These are phyloP conservation scores for Melanotaenia duboulayi DNA, from an alignment of 2,113 vertebrate species.

Conservation along the genomic window DNA sequence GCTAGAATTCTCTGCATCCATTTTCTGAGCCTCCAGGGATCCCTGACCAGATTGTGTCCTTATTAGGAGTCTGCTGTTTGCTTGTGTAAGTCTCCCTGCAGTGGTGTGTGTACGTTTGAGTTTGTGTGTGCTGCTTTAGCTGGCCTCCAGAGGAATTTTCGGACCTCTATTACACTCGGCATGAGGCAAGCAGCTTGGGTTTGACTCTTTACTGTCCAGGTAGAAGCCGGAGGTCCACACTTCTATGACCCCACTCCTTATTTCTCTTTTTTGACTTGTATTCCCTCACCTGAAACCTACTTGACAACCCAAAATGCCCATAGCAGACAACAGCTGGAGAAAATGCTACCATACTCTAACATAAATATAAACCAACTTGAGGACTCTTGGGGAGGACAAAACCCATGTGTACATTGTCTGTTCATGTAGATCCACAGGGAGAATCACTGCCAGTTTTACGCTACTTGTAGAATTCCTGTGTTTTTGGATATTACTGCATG, in stretches of 20 bases:
- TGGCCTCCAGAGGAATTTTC: conserved; percentile 33
- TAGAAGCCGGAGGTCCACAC: conserved; percentile 40
- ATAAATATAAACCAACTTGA: conserved; percentile 6
- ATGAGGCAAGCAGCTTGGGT: conserved; percentile 42
- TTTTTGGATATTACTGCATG: neutral
- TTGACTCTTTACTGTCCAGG: conserved; percentile 58
- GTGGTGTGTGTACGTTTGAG: conserved; percentile 1
- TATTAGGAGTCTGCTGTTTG: conserved; percentile 55
- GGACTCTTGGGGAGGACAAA: conserved; percentile 33
- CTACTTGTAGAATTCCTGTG: conserved; percentile 17
- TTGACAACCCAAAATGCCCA: conserved; percentile 65
- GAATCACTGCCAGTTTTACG: conserved; percentile 40
- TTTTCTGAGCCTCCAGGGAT: conserved; percentile 47
- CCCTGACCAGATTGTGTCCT: conserved; percentile 61
- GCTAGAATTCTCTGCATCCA: conserved; percentile 18
- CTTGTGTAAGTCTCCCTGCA: conserved; percentile 41
- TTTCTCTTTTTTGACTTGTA: conserved; percentile 29
- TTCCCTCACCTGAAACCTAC: conserved; percentile 57
- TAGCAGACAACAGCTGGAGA: conserved; percentile 44
- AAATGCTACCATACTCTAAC: conserved; percentile 16
- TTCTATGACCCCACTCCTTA: neutral
- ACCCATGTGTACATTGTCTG: conserved; percentile 8
- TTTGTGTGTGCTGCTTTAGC: conserved; percentile 1
- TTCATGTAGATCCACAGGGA: conserved; percentile 30
- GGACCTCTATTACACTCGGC: conserved; percentile 56